Evolutionary conservation across 2,888 invertebrate species (phyloP).

Genomic region (Eurytoma californica): DNA sequence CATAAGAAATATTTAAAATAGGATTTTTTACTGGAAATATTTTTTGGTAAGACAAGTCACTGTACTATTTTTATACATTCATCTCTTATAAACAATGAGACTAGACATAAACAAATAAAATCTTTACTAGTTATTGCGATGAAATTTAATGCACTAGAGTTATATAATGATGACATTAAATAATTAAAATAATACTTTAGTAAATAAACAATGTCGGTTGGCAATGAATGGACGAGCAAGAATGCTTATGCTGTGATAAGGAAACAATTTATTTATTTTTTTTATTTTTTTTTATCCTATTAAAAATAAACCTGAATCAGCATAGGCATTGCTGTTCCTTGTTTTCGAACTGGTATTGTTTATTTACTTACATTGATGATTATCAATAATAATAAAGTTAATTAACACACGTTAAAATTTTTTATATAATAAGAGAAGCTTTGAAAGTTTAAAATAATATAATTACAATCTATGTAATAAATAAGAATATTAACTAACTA

Average conservation of each 20-base stretch:
- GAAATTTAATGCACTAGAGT: background rate
- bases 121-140: background rate
- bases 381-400: too few species aligned
- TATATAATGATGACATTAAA: background rate
- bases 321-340: too few species aligned
- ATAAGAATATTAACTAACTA: too few species aligned
- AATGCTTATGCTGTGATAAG: too few species aligned
- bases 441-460: background rate
- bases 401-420: too few species aligned
- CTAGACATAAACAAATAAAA: slow-evolving; percentile 42
- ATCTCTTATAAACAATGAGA: slow-evolving; percentile 35
- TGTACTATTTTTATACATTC: slow-evolving; percentile 22
- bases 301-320: background rate
- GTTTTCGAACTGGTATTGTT: too few species aligned
- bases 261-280: too few species aligned
- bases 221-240: too few species aligned
- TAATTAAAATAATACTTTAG: slow-evolving; percentile 9
- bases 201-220: background rate
- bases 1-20: slow-evolving; percentile 1
- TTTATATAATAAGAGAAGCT: background rate
- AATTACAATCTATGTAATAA: too few species aligned
- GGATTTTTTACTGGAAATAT: background rate
- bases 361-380: too few species aligned
- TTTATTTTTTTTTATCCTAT: background rate
- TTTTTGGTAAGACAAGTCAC: slow-evolving; percentile 23